A percentile compares a stretch with the other conserved stretches of the same genome.
These are phyloP conservation scores for Cerastis rubricosa DNA, from an alignment of 2,888 invertebrate species.

Conservation along the genomic window DNA sequence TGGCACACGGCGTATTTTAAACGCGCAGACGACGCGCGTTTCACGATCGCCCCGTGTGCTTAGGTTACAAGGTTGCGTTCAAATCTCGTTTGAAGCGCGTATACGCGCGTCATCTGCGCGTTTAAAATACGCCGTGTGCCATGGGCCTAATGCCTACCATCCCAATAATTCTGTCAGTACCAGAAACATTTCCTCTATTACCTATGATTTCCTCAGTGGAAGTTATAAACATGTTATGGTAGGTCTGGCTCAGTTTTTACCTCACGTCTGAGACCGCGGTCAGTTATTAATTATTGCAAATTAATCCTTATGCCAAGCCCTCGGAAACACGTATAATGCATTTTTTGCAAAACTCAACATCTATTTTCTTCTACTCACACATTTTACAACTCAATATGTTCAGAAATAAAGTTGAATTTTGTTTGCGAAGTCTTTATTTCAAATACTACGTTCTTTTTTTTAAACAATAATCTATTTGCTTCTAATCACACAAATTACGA, in stretches of 20 bases:
- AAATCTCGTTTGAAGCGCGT: no score
- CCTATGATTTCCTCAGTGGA: conserved; percentile 22
- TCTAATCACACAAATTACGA: background rate
- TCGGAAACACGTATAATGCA: conserved; percentile 35
- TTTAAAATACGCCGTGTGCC: no score
- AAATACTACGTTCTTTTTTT: background rate
- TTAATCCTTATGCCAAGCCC: conserved; percentile 48
- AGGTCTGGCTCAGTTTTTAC: conserved; percentile 58
- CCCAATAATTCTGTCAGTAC: conserved; percentile 6
- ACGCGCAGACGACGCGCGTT: no score
- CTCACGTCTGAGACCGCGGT: conserved; percentile 28
- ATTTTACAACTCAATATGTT: background rate
- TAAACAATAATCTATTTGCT: background rate
- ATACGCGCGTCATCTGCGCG: no score
- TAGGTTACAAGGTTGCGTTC: no score
- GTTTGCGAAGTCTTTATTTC: background rate
- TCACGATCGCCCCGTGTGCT: no score
- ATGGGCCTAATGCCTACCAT: no score
- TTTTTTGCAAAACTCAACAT: conserved; percentile 28
- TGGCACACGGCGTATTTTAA: no score
- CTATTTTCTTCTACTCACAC: background rate
- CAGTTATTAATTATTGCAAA: conserved; percentile 58
- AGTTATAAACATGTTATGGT: conserved; percentile 55
- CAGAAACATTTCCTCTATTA: conserved; percentile 35
- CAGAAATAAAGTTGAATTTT: background rate